Percentiles rank a stretch among this genome's conserved stretches.
Conservation (phyloP, 2,888 invertebrate species). For the Idaea dimidiata region DNA sequence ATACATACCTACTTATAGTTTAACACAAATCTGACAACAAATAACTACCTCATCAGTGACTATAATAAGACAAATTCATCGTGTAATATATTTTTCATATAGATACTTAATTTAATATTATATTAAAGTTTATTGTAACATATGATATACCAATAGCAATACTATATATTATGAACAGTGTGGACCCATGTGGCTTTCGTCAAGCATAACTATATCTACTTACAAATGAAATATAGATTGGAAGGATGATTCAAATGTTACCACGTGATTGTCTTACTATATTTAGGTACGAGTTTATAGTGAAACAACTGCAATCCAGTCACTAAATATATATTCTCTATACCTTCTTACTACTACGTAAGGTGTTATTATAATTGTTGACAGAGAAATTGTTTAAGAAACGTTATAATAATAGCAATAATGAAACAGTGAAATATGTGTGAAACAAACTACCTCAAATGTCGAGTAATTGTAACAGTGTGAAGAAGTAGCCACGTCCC, state of each 20-base stretch:
- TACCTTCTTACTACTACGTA: constrained; percentile 28
- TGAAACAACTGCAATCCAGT: constrained; percentile 16
- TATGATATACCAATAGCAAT: constrained; percentile 23
- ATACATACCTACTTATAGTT: constrained; percentile 61
- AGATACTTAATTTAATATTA: constrained; percentile 12
- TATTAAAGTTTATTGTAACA: constrained; percentile 7
- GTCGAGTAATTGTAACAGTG: constrained; percentile 63
- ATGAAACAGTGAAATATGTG: constrained; percentile 56
- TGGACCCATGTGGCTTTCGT: constrained; percentile 60
- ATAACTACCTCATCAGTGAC: constrained; percentile 74
- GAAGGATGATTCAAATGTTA: background rate
- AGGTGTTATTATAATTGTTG: constrained; percentile 65
- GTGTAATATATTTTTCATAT: constrained; percentile 14
- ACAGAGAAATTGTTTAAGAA: constrained; percentile 59
- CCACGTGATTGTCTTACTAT: constrained; percentile 22
- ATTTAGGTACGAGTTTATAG: constrained; percentile 12
- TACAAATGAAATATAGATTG: constrained; percentile 20
- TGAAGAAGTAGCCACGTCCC: constrained; percentile 48
- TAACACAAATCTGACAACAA: constrained; percentile 58
- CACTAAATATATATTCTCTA: constrained; percentile 31
- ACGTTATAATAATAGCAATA: constrained; percentile 69
- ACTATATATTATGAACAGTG: constrained; percentile 34
- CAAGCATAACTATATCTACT: constrained; percentile 18
- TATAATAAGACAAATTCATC: constrained; percentile 33
- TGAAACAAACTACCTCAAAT: constrained; percentile 77